Evolutionary conservation across 2,888 invertebrate genomes (phyloP).

Genomic region (Drosophila multiciliata): DNA sequence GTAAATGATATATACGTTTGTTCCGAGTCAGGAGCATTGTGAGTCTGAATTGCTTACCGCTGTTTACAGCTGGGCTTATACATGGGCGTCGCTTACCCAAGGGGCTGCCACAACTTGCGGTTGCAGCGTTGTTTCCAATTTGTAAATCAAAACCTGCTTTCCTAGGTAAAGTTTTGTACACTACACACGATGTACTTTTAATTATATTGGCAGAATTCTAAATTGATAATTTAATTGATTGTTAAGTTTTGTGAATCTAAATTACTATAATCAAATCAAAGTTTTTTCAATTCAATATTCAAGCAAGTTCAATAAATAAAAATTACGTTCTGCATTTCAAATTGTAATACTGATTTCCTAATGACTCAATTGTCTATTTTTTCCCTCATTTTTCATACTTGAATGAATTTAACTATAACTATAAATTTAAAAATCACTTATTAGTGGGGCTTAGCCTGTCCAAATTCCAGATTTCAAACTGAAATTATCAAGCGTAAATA

Average conservation of each 20-base stretch:
- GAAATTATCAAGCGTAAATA: neutral
- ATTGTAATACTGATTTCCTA: neutral
- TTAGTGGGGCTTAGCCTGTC: neutral
- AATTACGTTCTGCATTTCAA: neutral
- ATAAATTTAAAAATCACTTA: neutral
- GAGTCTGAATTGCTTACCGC: conserved; percentile 43
- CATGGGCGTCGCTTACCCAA: conserved; percentile 12
- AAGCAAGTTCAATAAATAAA: neutral
- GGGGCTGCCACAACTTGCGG: neutral
- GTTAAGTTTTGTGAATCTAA: neutral
- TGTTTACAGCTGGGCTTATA: neutral
- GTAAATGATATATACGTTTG: conserved; percentile 10
- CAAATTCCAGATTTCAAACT: neutral
- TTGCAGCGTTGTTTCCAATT: neutral
- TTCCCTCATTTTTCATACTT: neutral
- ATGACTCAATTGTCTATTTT: neutral
- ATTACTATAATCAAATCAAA: neutral
- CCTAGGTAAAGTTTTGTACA: neutral
- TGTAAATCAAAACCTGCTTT: neutral
- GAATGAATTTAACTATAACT: neutral
- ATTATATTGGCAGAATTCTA: neutral
- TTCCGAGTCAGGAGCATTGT: conserved; percentile 43
- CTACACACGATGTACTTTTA: neutral
- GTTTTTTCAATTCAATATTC: neutral
- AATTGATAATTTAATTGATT: neutral